Evolutionary conservation across 92 coral and sea anemone genomes (phyloP), one percentile per base, ranked within the genome.

Genomic region (Micromussa lordhowensis): DNA sequence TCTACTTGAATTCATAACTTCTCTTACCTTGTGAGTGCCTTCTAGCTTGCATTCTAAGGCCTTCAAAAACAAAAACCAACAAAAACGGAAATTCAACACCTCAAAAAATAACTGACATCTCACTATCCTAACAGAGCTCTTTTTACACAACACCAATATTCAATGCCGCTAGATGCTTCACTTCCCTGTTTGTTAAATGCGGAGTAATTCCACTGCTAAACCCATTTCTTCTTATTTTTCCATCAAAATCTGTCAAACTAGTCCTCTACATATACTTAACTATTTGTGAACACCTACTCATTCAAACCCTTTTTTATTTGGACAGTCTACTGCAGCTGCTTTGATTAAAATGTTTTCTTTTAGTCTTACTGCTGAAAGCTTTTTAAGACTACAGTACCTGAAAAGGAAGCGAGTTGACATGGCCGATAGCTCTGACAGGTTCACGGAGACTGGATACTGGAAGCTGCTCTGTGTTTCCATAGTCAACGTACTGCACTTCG

Each of bases 401-500:
- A 86, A 96, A 96, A 2, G 99, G 99, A 29, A 96, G 94, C 0
- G 94, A 91, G 85, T 88, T 90, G 69, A 96, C 98, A 78, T 95
- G 99, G 21, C 89, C 91, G 31, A 93, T 96, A 3, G 94, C 96
- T 72, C 93, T 90, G 64, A 97, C 87, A 2, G 99, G 99, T 68
- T 96, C 97, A 32, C 99, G 95, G 21, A 96, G 82, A 18, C 91
- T 92, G 5, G 99, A 83, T 32, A 82, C 44, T 5, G 94, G 87
- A n/a, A 96, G 79, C 0, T 80, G 75, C 83, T 96, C 99, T 10
- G 85, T 87, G 78, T 96, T 93, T 22, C 99, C 99, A 58, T 92
- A 96, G 82, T 96, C 99, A 15, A 96, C 98, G 82, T 90, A 96
- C 82, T 94, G 93, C 1, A 96, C 99, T 72, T 93, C 92, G 16